Evolutionary conservation across 2,888 invertebrate species (phyloP).

Genomic region (Dolichomitus sp.): DNA sequence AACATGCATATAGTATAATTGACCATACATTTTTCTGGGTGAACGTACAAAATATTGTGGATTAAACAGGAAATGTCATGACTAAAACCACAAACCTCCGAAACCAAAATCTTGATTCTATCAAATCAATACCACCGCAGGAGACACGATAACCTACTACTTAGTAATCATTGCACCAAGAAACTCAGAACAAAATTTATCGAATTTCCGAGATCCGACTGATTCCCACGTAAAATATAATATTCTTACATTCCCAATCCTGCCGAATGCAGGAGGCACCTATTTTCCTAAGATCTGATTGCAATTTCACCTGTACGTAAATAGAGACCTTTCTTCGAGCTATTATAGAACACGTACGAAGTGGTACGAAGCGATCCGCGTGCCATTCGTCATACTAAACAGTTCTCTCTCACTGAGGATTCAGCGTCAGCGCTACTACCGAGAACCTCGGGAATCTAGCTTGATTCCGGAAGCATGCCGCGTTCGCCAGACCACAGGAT

Average conservation of each 20-base stretch:
- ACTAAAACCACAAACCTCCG: too few species aligned
- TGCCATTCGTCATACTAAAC: slow-evolving; percentile 27
- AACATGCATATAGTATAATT: too few species aligned
- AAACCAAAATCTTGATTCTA: too few species aligned
- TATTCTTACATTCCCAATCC: background rate
- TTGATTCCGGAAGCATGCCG: slow-evolving; percentile 60
- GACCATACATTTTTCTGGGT: too few species aligned
- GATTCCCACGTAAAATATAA: background rate
- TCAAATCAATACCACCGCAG: too few species aligned
- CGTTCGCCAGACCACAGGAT: slow-evolving; percentile 40
- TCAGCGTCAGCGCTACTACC: background rate
- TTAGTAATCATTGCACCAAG: too few species aligned
- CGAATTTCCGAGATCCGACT: background rate
- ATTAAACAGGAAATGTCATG: too few species aligned
- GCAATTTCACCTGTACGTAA: slow-evolving; percentile 8
- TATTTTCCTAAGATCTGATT: background rate
- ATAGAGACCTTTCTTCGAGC: slow-evolving; percentile 3
- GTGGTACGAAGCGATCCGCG: slow-evolving; percentile 19
- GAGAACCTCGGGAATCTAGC: slow-evolving; percentile 31
- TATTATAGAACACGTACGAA: slow-evolving; percentile 21
- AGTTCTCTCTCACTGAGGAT: slow-evolving; percentile 10
- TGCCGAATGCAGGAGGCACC: background rate
- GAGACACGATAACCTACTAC: too few species aligned
- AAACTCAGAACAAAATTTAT: too few species aligned
- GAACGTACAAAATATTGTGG: too few species aligned